phyloP scores from a whole-genome alignment of 2,888 invertebrate genomes.

The Aspidapion aeneum region DNA sequence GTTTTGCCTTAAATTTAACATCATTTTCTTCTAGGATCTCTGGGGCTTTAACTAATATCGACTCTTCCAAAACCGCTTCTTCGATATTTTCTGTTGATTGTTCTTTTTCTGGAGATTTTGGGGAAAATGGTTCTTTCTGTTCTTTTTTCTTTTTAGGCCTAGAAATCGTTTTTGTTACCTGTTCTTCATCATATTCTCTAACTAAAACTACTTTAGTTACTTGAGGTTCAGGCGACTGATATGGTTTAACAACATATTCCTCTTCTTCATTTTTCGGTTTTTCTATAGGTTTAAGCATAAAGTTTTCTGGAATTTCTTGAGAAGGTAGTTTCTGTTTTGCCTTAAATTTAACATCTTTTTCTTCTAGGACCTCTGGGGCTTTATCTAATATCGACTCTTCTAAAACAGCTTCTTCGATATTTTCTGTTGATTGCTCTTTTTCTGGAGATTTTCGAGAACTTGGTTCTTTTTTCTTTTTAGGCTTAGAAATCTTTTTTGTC shows the following conservation, averaged over 20 bases:
- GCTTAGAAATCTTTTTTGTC: no score
- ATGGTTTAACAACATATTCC: conserved; percentile 42
- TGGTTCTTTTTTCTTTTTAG: no score
- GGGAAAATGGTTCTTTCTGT: conserved; percentile 38
- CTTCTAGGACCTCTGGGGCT: no score
- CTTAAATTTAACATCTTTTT: no score
- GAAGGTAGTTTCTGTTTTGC: no score
- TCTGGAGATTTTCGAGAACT: no score
- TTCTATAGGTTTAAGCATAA: no score
- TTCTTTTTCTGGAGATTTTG: conserved; percentile 23
- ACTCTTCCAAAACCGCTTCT: no score
- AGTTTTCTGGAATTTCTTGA: no score
- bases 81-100: conserved; percentile 42
- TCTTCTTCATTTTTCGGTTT: conserved; percentile 17
- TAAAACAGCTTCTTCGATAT: no score
- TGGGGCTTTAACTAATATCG: conserved; percentile 30
- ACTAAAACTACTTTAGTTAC: conserved; percentile 43
- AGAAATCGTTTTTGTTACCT: conserved; percentile 31
- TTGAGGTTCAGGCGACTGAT: conserved; percentile 7
- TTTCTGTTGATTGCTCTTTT: no score
- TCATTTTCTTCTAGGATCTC: conserved; percentile 36
- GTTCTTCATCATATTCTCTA: conserved; percentile 47
- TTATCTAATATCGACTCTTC: no score
- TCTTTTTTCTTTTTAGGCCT: conserved; percentile 37
- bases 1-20: conserved; percentile 29